Base-by-base conservation (phyloP, 2,113 vertebrate genomes). In the rat (Rattus norvegicus) region DNA sequence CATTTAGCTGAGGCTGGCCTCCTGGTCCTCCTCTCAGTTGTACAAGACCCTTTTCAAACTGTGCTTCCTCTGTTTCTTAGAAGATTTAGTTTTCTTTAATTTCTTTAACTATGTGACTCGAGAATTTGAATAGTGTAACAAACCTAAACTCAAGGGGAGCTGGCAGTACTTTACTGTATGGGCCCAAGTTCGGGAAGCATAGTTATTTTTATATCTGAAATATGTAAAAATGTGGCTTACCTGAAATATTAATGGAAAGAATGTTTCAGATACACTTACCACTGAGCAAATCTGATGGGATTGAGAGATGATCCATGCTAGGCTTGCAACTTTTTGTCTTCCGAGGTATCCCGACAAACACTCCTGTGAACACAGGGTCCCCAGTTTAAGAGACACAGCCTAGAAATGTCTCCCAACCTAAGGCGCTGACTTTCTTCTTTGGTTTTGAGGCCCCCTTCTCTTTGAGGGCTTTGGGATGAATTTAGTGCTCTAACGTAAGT, bases 191-290 rank as follows among this genome's bases (percentile, higher is more conserved):
- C 36, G 65, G 7, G 52, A 63, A 91, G 17, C 9, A 54, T 0
- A 20, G 12, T 39, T 52, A 85, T 43, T 97, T 93, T 63, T 89
- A 76, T 88, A 73, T 91, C 67, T 79, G 79, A 86, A 92, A 94
- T 92, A 67, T 22, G 2, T 69, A 72, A 86, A 4, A 67, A 54
- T 86, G 9, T 8, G 20, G 33, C 81, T 94, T 70, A 84, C 28
- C 75, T 16, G 3, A 17, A 28, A 33, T n/a, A 7, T 85, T 90
- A 75, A 52, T 65, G 93, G 63, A 90, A 95, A 67, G 24, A 80
- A 56, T 77, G 11, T 96, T 92, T 89, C 67, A 24, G 80, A 81
- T 54, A 43, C 22, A 97, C 95, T 96, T 87, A 97, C 93, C 54
- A 56, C 19, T 67, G 19, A 92, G 85, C 77, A 96, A 61, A 69